phyloP scores from a whole-genome alignment of 2,113 vertebrate species.

The Catagonus wagneri region DNA sequence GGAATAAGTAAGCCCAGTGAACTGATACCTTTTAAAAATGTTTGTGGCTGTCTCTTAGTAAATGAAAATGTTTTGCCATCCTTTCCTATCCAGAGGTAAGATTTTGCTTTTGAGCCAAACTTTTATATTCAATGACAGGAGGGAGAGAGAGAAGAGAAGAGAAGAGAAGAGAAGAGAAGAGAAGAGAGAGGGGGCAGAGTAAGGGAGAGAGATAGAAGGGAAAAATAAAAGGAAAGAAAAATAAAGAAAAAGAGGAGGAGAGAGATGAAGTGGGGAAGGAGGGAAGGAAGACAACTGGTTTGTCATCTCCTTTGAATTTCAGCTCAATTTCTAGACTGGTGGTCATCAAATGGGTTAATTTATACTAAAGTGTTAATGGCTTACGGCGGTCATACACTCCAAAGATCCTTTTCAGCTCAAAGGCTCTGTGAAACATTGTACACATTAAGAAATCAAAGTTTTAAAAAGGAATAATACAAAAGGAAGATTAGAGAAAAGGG shows the following conservation, averaged over 20 bases:
- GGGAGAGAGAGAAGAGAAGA: not conserved
- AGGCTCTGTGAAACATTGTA: not conserved
- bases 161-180: too few relatives aligned
- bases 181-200: not conserved
- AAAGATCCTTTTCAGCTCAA: not conserved
- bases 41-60: not conserved
- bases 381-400: not conserved
- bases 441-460: not conserved
- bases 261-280: not conserved
- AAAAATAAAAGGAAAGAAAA: not conserved
- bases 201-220: not conserved
- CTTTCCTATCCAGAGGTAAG: not conserved
- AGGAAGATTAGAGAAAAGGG: not conserved
- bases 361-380: slow-evolving; percentile 67
- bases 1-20: not conserved
- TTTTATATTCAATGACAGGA: not conserved
- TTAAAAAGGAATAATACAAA: not conserved
- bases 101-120: not conserved
- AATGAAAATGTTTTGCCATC: not conserved
- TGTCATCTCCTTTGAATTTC: slow-evolving; percentile 22
- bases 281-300: not conserved
- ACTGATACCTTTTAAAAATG: not conserved
- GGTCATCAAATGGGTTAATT: slow-evolving; percentile 19
- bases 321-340: not conserved
- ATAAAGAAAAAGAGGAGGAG: not conserved